Percentiles rank a stretch among this genome's conserved stretches.
Conservation (phyloP, 1,140 invertebrate species). For the Nasonia vitripennis region DNA sequence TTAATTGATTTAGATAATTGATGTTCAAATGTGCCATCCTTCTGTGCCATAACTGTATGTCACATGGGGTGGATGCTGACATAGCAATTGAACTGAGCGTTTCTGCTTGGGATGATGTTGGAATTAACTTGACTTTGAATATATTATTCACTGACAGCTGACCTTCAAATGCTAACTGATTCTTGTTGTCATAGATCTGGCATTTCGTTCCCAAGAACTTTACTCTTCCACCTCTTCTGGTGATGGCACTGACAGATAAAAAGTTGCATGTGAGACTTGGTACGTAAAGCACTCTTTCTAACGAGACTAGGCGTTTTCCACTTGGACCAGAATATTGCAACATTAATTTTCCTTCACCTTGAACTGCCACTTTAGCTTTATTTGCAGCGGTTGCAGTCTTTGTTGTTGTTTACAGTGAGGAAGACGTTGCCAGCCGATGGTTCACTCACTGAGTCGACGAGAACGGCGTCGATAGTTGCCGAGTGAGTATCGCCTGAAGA, state of each 20-base stretch:
- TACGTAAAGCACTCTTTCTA: not conserved
- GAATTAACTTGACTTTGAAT: not conserved
- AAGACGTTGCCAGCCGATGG: no score
- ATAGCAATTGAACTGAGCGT: no score
- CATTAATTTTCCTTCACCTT: not conserved
- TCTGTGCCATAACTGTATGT: no score
- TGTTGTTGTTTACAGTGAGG: no score
- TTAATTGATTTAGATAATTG: no score
- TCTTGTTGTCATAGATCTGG: not conserved
- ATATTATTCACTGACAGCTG: not conserved
- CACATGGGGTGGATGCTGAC: no score
- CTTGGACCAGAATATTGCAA: not conserved
- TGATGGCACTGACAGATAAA: not conserved
- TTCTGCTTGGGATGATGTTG: no score
- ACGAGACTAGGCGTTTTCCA: not conserved
- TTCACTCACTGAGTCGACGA: no score
- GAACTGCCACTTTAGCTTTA: not conserved
- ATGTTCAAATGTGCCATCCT: no score
- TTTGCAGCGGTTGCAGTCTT: not conserved
- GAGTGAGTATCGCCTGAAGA: no score
- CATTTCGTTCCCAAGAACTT: not conserved
- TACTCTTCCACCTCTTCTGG: not conserved
- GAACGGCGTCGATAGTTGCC: no score
- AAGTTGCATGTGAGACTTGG: not conserved
- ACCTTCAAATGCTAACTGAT: not conserved